phyloP scores from a whole-genome alignment of 2,797 vertebrate genomes.

The Acrossocheilus fasciatus region DNA sequence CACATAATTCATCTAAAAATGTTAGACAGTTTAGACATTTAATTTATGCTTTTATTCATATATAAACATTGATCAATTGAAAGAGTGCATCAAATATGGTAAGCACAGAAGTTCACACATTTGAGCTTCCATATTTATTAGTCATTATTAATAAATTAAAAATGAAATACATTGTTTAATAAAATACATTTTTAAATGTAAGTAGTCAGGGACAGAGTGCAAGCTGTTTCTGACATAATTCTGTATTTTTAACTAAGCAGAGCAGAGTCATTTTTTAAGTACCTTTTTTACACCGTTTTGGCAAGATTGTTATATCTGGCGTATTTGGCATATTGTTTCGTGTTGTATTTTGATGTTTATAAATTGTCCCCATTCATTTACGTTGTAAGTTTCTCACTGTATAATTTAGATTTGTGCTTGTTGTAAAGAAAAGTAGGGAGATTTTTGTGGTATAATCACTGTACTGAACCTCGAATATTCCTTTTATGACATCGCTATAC shows the following conservation, averaged over 20 bases:
- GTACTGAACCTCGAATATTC: constrained; percentile 8
- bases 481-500: constrained; percentile 7
- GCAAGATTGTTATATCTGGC: not conserved
- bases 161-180: not conserved
- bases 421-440: not conserved
- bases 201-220: not conserved
- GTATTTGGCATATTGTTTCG: not conserved
- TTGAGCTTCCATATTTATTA: not conserved
- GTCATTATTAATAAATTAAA: not conserved
- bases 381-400: not conserved
- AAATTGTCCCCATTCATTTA: not conserved
- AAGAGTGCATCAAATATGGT: not conserved
- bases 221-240: not conserved
- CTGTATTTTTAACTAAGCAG: not conserved
- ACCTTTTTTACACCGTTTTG: not conserved
- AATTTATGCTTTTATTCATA: not conserved
- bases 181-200: not conserved
- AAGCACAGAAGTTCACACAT: not conserved
- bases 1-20: not conserved
- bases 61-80: not conserved
- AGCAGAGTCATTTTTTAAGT: not conserved
- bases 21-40: not conserved
- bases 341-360: not conserved
- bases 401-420: not conserved
- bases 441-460: not conserved